phyloP scores from a whole-genome alignment of 2,113 vertebrate species.

The Ageneiosus marmoratus region DNA sequence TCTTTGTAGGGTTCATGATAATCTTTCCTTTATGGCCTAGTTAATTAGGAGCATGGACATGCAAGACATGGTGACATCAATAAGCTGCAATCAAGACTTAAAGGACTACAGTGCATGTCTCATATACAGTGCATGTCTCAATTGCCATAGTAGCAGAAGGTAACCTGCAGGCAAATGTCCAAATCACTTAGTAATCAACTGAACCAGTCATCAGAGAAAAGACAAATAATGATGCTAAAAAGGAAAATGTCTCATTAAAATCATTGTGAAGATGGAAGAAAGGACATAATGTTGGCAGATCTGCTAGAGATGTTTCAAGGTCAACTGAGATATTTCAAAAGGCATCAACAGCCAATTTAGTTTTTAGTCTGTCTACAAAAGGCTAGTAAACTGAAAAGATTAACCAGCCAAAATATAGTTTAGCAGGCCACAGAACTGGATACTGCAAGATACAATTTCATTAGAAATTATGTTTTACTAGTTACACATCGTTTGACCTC shows the following conservation, averaged over 20 bases:
- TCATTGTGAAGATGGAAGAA: background rate
- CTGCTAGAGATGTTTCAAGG: background rate
- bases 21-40: background rate
- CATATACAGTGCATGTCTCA: background rate
- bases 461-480: too few species aligned
- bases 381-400: too few species aligned
- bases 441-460: too few species aligned
- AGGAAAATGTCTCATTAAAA: background rate
- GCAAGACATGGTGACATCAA: background rate
- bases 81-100: background rate
- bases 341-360: background rate
- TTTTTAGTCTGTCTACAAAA: too few species aligned
- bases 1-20: background rate
- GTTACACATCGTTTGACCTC: too few species aligned
- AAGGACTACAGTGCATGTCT: too few species aligned
- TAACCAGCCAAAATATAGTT: too few species aligned
- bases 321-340: background rate
- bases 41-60: background rate
- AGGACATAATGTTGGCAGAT: background rate
- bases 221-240: background rate
- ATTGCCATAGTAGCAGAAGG: background rate
- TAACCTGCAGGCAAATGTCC: background rate
- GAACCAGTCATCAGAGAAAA: background rate
- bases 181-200: background rate
- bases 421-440: too few species aligned